Evolutionary conservation across 2,797 vertebrate genomes (phyloP).

Genomic region (Acrossocheilus wenchowensis): DNA sequence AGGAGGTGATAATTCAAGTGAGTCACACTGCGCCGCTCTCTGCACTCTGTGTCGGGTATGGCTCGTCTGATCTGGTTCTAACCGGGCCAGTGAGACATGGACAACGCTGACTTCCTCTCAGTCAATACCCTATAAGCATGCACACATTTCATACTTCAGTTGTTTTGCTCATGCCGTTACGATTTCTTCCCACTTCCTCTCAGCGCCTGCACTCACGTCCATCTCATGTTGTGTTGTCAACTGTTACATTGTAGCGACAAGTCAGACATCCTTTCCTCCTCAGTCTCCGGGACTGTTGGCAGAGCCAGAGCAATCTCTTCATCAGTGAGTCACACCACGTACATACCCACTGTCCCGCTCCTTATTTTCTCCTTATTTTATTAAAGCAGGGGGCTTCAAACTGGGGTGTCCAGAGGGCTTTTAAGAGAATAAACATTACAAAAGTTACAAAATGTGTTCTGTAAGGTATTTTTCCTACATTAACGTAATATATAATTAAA

Average conservation of each 20-base stretch:
- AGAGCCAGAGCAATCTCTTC: constrained; percentile 89
- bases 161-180: background rate
- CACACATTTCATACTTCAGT: constrained; percentile 25
- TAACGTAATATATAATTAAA: background rate
- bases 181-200: constrained; percentile 14
- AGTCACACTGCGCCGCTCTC: background rate
- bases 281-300: constrained; percentile 90
- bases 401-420: background rate
- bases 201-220: constrained; percentile 32
- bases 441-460: background rate
- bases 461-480: background rate
- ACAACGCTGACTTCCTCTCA: constrained; percentile 11
- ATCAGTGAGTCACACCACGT: constrained; percentile 86
- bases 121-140: background rate
- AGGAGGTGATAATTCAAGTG: constrained; percentile 91
- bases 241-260: constrained; percentile 82
- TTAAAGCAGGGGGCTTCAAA: constrained; percentile 8
- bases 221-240: constrained; percentile 61
- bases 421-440: background rate
- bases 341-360: constrained; percentile 30
- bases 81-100: constrained; percentile 14
- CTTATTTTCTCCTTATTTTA: background rate
- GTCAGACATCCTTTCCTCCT: constrained; percentile 90
- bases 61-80: constrained; percentile 33
- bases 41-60: background rate